phyloP scores from a whole-genome alignment of 2,888 invertebrate genomes.

The Dascillus cervinus region DNA sequence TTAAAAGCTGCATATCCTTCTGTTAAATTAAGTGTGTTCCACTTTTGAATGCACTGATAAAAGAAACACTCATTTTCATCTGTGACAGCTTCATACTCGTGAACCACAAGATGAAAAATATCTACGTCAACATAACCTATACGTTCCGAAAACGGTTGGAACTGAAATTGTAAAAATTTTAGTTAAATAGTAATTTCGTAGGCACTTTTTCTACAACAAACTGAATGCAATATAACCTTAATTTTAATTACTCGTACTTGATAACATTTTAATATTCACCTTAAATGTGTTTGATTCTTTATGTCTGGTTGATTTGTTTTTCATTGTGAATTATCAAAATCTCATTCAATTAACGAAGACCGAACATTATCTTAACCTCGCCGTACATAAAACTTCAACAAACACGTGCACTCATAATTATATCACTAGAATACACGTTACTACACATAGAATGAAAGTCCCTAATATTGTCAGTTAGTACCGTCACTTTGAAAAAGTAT shows the following conservation, averaged over 20 bases:
- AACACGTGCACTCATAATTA: too few relatives aligned
- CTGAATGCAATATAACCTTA: background rate
- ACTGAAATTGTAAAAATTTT: conserved; percentile 49
- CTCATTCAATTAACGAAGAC: too few relatives aligned
- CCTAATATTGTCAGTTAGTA: too few relatives aligned
- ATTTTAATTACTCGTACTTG: background rate
- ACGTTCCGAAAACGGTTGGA: conserved; percentile 80
- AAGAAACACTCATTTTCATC: conserved; percentile 73
- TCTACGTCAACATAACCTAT: conserved; percentile 81
- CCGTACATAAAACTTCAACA: too few relatives aligned
- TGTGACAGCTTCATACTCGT: conserved; percentile 60
- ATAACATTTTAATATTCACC: conserved; percentile 44
- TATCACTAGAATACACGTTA: too few relatives aligned
- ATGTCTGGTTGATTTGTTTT: conserved; percentile 63
- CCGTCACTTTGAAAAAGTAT: too few relatives aligned
- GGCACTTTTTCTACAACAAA: too few relatives aligned
- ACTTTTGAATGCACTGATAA: conserved; percentile 75
- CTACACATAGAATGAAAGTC: too few relatives aligned
- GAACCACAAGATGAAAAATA: conserved; percentile 76
- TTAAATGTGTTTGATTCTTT: conserved; percentile 72
- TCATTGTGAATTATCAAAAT: conserved; percentile 46
- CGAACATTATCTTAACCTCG: too few relatives aligned
- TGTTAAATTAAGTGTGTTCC: conserved; percentile 82
- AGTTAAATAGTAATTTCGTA: background rate
- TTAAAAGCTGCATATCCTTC: conserved; percentile 72